Base-by-base conservation (phyloP, 2,888 invertebrate species). In the Scotopteryx bipunctaria region DNA sequence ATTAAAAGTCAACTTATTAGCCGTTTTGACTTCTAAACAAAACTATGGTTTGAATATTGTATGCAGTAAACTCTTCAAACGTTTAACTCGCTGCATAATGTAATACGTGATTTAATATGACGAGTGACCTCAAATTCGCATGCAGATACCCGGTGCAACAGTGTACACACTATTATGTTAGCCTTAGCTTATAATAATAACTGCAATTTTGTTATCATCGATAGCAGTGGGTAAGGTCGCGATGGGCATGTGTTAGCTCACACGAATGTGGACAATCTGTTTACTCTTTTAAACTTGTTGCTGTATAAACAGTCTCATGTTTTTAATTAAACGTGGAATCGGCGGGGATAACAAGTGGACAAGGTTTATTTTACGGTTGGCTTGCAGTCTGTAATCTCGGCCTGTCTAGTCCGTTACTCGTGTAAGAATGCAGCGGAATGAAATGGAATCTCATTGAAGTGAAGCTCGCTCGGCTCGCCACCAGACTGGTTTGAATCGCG, bases 361-460 rank as follows among this genome's bases (percentile, higher is more conserved):
- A 31, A 48, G 61, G 63, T 69, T 69, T 67, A 66, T 67, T 66
- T 71, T 69, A 71, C 73, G 64, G 59, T 48, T 62, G 55, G 57
- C 53, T 66, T 51, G 54, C 59, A 61, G 63, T 67, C 66, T 66
- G 67, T 66, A 64, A 66, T 73, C 76, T 76, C 71, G 63, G 64
- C 68, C 68, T 68, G 78, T 74, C 77, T 78, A 77, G 76, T 76
- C 88, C 87, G 88, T 89, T 89, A 88, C 75, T 83, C 76, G 74
- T 75, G 75, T 82, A 86, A 86, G 89, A 89, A 88, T 89, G 87
- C 86, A 82, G 81, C 77, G 83, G 81, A 83, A 84, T 84, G 84
- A 86, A 87, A 86, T 81, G 86, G 89, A 89, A 89, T 90, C 85
- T 89, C 86, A 88, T 89, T 87, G 88, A 86, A 83, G 84, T 81